Percentiles rank a stretch among this genome's conserved stretches.
These are phyloP conservation scores for Triplophysa yarkandensis DNA, from an alignment of 2,797 vertebrate species.

Conservation along the genomic window DNA sequence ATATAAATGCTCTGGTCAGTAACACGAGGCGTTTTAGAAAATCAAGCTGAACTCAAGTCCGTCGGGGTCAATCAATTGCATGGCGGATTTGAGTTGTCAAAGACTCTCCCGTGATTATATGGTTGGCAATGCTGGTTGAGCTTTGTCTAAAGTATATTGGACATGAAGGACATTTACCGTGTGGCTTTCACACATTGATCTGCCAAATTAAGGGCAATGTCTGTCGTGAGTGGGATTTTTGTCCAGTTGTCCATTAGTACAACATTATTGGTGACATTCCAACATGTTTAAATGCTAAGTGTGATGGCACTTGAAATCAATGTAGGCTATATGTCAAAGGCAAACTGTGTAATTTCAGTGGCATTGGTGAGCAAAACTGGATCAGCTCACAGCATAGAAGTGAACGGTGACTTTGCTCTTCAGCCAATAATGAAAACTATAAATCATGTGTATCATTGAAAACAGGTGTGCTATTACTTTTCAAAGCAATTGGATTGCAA, in stretches of 20 bases:
- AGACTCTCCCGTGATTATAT: constrained; percentile 6
- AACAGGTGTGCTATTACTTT: background rate
- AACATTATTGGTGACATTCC: background rate
- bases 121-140: constrained; percentile 17
- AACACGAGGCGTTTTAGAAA: constrained; percentile 45
- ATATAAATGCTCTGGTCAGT: constrained; percentile 43
- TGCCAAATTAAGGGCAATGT: constrained; percentile 25
- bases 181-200: constrained; percentile 39
- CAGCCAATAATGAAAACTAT: background rate
- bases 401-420: background rate
- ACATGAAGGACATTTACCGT: constrained; percentile 30
- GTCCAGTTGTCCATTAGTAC: constrained; percentile 22
- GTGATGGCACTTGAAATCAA: background rate
- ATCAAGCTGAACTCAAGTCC: constrained; percentile 34
- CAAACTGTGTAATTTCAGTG: background rate
- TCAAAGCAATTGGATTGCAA: no score
- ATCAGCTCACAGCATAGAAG: background rate
- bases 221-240: background rate
- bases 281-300: background rate
- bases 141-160: constrained; percentile 35
- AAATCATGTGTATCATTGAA: background rate
- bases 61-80: constrained; percentile 39
- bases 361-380: background rate
- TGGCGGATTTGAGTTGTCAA: constrained; percentile 31
- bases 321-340: background rate